These are phyloP conservation scores for Rhegmatorhina hoffmannsi DNA, from an alignment of 2,113 vertebrate genomes.

Conservation along the genomic window DNA sequence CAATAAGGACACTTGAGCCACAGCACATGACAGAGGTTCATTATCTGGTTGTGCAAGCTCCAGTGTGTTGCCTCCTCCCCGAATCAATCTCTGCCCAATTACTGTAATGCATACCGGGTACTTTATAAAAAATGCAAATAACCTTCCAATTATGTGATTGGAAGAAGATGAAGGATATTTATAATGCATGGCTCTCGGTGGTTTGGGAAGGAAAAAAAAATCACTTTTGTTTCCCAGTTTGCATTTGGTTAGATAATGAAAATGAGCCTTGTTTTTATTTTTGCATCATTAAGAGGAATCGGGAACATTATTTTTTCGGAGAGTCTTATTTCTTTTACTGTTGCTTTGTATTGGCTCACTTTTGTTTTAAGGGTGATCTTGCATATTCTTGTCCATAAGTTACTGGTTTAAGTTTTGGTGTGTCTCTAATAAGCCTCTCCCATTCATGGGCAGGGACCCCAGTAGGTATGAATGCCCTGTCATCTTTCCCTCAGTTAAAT, in stretches of 20 bases:
- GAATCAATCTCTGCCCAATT: neutral
- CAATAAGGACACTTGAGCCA: neutral
- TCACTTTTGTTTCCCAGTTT: neutral
- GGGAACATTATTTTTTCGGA: neutral
- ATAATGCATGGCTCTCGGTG: neutral
- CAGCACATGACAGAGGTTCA: neutral
- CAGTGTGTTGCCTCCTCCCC: neutral
- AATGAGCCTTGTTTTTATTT: neutral
- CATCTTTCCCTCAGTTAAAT: neutral
- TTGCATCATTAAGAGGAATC: neutral
- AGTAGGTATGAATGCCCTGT: neutral
- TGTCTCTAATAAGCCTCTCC: neutral
- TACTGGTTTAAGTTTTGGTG: neutral
- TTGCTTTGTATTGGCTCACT: neutral
- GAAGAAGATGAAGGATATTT: neutral
- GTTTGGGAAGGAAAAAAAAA: neutral
- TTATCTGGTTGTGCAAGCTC: neutral
- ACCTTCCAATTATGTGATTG: neutral
- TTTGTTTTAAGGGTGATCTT: neutral
- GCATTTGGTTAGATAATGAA: neutral
- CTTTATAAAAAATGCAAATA: conserved; percentile 28
- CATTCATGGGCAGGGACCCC: neutral
- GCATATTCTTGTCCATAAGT: neutral
- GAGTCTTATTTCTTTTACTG: neutral
- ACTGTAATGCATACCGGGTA: conserved; percentile 11